Evolutionary conservation across 92 coral and sea anemone species (phyloP).

Genomic region (Umimayanthus kanabou): DNA sequence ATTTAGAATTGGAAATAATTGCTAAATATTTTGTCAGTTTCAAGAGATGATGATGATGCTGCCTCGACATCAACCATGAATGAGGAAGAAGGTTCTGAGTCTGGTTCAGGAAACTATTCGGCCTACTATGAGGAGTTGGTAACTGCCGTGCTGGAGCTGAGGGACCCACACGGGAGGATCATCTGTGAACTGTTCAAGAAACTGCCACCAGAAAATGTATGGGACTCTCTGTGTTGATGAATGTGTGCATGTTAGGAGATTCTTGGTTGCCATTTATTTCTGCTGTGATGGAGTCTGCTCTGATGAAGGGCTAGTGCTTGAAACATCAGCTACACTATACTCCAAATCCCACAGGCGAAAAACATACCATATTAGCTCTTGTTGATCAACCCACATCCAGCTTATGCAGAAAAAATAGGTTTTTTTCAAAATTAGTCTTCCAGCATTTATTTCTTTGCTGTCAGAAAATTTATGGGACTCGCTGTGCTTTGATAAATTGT

Average conservation of each 20-base stretch:
- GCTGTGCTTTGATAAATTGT: not conserved
- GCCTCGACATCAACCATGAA: constrained; percentile 69
- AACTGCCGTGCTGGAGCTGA: constrained; percentile 88
- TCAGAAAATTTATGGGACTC: constrained; percentile 70
- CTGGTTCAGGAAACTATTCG: constrained; percentile 44
- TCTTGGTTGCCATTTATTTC: too few species aligned
- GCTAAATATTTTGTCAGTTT: not conserved
- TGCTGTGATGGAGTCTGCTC: too few species aligned
- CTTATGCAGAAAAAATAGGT: too few species aligned
- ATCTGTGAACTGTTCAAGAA: constrained; percentile 93
- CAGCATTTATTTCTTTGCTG: too few species aligned
- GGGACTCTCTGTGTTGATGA: not conserved
- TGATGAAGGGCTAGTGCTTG: too few species aligned
- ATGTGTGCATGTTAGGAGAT: not conserved
- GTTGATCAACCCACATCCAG: too few species aligned
- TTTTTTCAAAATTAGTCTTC: too few species aligned
- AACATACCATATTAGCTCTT: too few species aligned
- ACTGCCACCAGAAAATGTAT: constrained; percentile 88
- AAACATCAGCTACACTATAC: too few species aligned
- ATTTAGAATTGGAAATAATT: not conserved
- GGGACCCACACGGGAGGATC: constrained; percentile 84
- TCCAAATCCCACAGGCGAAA: too few species aligned
- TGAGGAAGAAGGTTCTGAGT: constrained; percentile 65
- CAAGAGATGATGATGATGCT: constrained; percentile 75
- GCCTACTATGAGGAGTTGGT: constrained; percentile 82